Evolutionary conservation across 2,888 invertebrate species (phyloP).

Genomic region (Ophioninae sp.): DNA sequence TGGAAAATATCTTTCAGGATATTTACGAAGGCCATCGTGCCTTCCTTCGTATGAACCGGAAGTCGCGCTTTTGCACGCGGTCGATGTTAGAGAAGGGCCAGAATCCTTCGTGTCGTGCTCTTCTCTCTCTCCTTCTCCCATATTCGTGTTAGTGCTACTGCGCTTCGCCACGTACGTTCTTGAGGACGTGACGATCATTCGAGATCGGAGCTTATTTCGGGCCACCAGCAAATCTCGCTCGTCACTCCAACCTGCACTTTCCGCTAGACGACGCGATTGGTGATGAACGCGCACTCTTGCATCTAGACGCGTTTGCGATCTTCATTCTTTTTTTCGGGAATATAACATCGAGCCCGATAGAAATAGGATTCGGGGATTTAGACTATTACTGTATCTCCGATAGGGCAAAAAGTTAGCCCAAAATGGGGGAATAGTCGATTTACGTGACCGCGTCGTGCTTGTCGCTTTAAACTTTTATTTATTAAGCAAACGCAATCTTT

Average conservation of each 20-base stretch:
- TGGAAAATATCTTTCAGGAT: background rate
- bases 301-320: background rate
- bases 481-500: too few relatives aligned
- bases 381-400: too few relatives aligned
- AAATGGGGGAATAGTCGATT: too few relatives aligned
- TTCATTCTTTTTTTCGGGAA: background rate
- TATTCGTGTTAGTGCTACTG: background rate
- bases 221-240: conserved; percentile 33
- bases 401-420: too few relatives aligned
- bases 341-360: too few relatives aligned
- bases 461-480: too few relatives aligned
- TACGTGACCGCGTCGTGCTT: too few relatives aligned
- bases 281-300: background rate
- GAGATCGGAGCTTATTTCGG: conserved; percentile 46
- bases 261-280: conserved; percentile 7
- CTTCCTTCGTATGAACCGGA: conserved; percentile 60
- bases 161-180: conserved; percentile 42
- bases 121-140: background rate
- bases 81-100: conserved; percentile 7
- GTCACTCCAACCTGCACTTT: conserved; percentile 48
- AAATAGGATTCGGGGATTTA: too few relatives aligned
- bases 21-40: conserved; percentile 18
- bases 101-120: background rate
- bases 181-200: conserved; percentile 60
- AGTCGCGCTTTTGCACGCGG: conserved; percentile 48